A percentile compares a stretch with the other conserved stretches of the same genome.
Evolutionary conservation across 2,113 vertebrate species (phyloP).

Genomic region (Passer domesticus): DNA sequence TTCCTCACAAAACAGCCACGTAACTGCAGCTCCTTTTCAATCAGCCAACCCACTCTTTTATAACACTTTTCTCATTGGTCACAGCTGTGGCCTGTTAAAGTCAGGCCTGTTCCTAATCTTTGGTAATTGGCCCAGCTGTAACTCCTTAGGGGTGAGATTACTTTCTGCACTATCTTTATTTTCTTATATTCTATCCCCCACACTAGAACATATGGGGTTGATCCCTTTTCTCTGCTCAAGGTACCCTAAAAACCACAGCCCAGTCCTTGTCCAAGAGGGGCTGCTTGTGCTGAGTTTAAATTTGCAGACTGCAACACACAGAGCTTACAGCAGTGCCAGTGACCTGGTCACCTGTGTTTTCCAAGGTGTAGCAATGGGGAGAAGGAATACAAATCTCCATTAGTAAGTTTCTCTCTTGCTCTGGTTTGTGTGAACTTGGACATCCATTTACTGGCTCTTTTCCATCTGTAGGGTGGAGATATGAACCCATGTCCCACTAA

Average conservation of each 20-base stretch:
- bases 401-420: not conserved
- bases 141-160: no score
- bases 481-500: not conserved
- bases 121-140: no score
- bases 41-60: no score
- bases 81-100: no score
- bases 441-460: not conserved
- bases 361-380: not conserved
- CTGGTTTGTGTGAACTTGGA: not conserved
- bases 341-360: not conserved
- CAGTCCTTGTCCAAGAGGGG: accelerated
- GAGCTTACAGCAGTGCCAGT: not conserved
- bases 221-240: not conserved
- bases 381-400: not conserved
- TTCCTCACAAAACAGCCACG: no score
- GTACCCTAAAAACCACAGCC: not conserved
- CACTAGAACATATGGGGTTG: not conserved
- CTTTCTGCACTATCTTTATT: no score
- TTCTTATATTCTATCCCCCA: no score
- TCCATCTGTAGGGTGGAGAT: not conserved
- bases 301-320: no score
- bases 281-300: not conserved
- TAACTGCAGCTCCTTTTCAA: no score
- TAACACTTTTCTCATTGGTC: no score
- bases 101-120: no score